Evolutionary conservation across 2,113 vertebrate species (phyloP), one percentile per base, ranked within the genome.

Genomic region (Orcinus orca): DNA sequence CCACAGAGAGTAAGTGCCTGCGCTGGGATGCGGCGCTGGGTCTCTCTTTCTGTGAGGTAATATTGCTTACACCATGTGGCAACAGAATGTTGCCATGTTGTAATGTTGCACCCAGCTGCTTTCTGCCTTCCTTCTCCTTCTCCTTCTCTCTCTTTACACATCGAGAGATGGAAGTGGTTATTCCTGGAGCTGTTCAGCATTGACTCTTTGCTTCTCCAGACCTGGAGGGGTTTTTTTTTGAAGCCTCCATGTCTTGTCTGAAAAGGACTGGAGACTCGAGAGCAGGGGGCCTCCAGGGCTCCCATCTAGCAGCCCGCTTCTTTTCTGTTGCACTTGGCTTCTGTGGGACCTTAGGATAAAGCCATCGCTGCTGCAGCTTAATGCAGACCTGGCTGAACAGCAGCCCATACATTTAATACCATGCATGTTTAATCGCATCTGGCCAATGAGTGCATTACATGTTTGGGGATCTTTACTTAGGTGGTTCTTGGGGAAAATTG

Each of bases 401-500:
- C 17, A 88, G 60, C 74, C 88, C 3, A 21, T 68, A 10, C 79
- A 55, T 93, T 95, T 80, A 88, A 85, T 23, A 55, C 47, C 31
- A 70, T 9, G 15, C 71, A 36, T 79, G 65, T 93, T 93, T 95
- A 92, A 95, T 77, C 93, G 96, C 95, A 23, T 92, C 93, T 90
- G 89, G 92, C 96, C 95, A 80, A 62, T 63, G 89, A 86, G 50
- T 33, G 17, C 9, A 2, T 13, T 92, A 83, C 79, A 63, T 93
- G 92, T 82, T 95, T 90, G 73, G 65, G 50, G 81, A 93, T 93
- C 85, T 94, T 97, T 84, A 94, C 90, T 91, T 92, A 93, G 91
- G 93, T 97, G 88, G 85, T 98, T 97, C 97, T 97, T 84, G 87
- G 96, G 96, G 92, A 93, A 97, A 97, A 96, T 87, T 41, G 86